Conservation (phyloP, 2,888 invertebrate species). For the Drosophila kanekoi region DNA sequence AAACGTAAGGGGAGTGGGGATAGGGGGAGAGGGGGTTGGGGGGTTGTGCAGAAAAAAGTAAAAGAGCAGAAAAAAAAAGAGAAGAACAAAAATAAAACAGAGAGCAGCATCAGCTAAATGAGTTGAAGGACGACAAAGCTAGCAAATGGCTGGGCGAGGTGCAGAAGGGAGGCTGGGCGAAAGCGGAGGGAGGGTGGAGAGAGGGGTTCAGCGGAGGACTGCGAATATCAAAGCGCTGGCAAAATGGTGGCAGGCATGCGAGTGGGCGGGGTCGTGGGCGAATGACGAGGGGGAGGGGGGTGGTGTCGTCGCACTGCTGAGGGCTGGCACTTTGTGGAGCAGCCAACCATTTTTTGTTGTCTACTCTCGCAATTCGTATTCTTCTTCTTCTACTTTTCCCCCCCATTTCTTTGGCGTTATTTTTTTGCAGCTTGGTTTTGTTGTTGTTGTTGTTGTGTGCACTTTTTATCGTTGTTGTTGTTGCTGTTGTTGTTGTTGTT, state of each 20-base stretch:
- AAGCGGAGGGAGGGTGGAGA: no score
- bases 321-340: conserved; percentile 54
- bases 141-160: conserved; percentile 12
- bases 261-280: not conserved
- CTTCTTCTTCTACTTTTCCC: conserved; percentile 8
- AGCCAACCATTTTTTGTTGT: conserved; percentile 68
- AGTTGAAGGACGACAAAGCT: conserved; percentile 69
- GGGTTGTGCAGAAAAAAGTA: not conserved
- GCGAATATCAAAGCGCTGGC: conserved; percentile 74
- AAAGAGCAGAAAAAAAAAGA: conserved; percentile 6
- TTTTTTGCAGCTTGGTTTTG: conserved; percentile 8
- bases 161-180: no score
- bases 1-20: not conserved
- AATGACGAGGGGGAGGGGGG: not conserved
- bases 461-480: conserved; percentile 25
- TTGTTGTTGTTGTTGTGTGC: conserved; percentile 16
- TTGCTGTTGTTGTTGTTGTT: conserved; percentile 25
- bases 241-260: conserved; percentile 64
- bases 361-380: conserved; percentile 32
- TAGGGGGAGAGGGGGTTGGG: not conserved
- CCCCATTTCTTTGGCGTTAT: no score
- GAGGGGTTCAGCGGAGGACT: conserved; percentile 9
- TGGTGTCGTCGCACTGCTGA: no score
- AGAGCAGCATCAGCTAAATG: conserved; percentile 71
- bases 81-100: conserved; percentile 26